phyloP scores from a whole-genome alignment of 2,888 invertebrate species.

The Shargacucullia verbasci region DNA sequence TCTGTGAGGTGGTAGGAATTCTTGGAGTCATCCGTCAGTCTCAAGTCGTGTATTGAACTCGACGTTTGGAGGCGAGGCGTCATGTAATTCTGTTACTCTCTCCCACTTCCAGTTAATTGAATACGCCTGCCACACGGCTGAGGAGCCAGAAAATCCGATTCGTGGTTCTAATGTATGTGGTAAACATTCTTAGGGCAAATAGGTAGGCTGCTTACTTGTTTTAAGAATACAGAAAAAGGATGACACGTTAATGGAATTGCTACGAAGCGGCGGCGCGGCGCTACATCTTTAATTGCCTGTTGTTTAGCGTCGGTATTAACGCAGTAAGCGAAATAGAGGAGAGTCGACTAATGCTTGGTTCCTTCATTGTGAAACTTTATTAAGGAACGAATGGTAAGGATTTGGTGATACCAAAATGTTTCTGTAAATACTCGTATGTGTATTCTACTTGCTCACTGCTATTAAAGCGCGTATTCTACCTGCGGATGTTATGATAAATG shows the following conservation, averaged over 20 bases:
- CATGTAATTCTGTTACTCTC: conserved; percentile 68
- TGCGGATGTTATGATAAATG: no score
- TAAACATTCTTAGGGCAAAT: conserved; percentile 43
- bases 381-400: no score
- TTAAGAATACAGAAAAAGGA: conserved; percentile 20
- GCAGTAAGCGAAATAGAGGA: conserved; percentile 4
- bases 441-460: no score
- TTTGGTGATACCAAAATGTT: no score
- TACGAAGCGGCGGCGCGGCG: not conserved
- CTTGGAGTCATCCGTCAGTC: conserved; percentile 65
- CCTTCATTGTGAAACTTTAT: no score
- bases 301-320: conserved; percentile 9
- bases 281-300: conserved; percentile 31
- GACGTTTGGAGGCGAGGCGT: conserved; percentile 57
- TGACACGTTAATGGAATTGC: conserved; percentile 36
- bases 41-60: conserved; percentile 57
- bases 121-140: conserved; percentile 62
- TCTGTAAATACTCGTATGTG: no score
- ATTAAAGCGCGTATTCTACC: no score
- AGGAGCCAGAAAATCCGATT: conserved; percentile 64
- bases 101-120: conserved; percentile 69
- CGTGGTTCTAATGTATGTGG: conserved; percentile 49
- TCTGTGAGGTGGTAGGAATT: conserved; percentile 63
- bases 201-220: conserved; percentile 26
- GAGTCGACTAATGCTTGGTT: not conserved